Conservation (phyloP, 2,113 vertebrate genomes). For the Nibea coibor region DNA sequence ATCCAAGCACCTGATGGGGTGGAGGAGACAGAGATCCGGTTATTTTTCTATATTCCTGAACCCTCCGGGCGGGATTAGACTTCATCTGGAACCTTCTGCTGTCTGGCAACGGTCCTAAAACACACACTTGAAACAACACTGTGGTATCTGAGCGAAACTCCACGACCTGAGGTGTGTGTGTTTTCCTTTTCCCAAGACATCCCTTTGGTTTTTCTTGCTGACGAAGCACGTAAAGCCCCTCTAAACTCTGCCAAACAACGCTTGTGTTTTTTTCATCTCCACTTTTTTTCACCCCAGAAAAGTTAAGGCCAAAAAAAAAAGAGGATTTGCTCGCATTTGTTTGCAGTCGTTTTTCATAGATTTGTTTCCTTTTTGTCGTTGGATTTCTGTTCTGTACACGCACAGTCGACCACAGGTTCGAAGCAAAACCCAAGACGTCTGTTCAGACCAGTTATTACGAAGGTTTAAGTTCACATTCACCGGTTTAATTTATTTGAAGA, state of each 20-base stretch:
- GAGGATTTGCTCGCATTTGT: slow-evolving; percentile 29
- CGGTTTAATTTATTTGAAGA: not conserved
- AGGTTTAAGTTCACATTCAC: not conserved
- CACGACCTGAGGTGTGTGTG: not conserved
- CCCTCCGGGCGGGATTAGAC: slow-evolving; percentile 19
- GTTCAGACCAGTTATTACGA: not conserved
- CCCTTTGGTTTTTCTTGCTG: slow-evolving; percentile 6
- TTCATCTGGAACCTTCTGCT: slow-evolving; percentile 30
- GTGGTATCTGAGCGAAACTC: slow-evolving; percentile 9
- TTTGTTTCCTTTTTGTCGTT: not conserved
- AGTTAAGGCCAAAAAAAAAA: slow-evolving; percentile 26
- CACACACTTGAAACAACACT: slow-evolving; percentile 22
- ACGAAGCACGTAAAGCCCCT: slow-evolving; percentile 1
- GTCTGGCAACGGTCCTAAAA: not conserved
- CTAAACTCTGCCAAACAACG: slow-evolving; percentile 25
- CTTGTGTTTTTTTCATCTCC: slow-evolving; percentile 9
- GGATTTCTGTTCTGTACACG: slow-evolving; percentile 3
- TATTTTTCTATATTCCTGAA: slow-evolving; percentile 60
- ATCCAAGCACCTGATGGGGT: not conserved
- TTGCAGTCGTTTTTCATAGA: not conserved
- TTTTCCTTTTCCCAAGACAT: not conserved
- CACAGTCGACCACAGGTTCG: not conserved
- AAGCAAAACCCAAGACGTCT: not conserved
- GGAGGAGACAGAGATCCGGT: slow-evolving; percentile 33
- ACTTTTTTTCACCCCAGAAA: not conserved